Evolutionary conservation across 2,888 invertebrate genomes (phyloP).

Genomic region (Mamestra brassicae): DNA sequence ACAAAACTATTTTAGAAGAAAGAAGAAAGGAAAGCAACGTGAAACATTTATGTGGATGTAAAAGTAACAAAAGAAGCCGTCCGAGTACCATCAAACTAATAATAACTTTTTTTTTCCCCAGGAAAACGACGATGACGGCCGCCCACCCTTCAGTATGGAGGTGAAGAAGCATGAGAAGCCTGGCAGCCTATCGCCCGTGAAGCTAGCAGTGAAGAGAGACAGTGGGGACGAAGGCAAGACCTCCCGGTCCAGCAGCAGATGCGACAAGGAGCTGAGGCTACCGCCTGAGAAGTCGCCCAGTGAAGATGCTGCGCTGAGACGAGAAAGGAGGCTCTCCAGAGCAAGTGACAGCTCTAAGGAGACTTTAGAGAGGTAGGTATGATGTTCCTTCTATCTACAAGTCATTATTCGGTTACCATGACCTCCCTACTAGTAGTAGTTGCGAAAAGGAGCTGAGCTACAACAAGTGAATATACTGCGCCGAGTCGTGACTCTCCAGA

Average conservation of each 20-base stretch:
- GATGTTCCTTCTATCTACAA: background rate
- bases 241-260: conserved; percentile 82
- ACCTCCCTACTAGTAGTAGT: conserved; percentile 80
- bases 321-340: conserved; percentile 79
- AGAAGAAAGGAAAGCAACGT: no score
- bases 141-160: conserved; percentile 83
- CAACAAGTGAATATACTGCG: conserved; percentile 80
- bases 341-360: conserved; percentile 85
- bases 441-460: conserved; percentile 83
- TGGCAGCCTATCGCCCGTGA: conserved; percentile 86
- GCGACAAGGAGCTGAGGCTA: conserved; percentile 82
- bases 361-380: conserved; percentile 83
- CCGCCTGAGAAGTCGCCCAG: conserved; percentile 85
- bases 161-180: conserved; percentile 87
- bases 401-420: conserved; percentile 65
- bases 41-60: no score
- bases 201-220: conserved; percentile 78
- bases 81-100: background rate
- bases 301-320: conserved; percentile 76
- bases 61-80: no score
- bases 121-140: conserved; percentile 80
- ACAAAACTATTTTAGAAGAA: no score
- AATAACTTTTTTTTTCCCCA: conserved; percentile 58
- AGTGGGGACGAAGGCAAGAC: conserved; percentile 79
- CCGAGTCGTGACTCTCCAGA: conserved; percentile 76